A percentile compares a stretch with the other conserved stretches of the same genome.
Evolutionary conservation across 2,113 vertebrate species (phyloP).

Genomic region (Melanerpes formicivorus): DNA sequence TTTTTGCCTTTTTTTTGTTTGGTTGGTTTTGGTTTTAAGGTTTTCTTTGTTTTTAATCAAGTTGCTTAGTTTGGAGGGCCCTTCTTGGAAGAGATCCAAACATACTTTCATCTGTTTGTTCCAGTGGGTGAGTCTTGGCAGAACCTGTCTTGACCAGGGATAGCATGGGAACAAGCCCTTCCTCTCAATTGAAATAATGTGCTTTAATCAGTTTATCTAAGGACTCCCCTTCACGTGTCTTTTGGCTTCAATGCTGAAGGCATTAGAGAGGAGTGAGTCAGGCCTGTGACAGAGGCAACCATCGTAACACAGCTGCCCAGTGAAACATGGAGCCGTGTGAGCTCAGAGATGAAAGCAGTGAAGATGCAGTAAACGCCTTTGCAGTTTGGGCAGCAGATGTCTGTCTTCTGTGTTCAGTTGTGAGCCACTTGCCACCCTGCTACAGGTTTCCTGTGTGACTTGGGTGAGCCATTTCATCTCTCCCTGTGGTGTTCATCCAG

Average conservation of each 20-base stretch:
- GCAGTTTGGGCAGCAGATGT: background rate
- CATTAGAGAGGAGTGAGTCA: background rate
- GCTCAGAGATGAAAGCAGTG: background rate
- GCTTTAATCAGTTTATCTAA: background rate
- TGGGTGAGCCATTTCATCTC: background rate
- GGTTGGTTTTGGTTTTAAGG: background rate
- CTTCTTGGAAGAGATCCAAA: background rate
- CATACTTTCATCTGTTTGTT: background rate
- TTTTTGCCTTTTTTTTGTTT: background rate
- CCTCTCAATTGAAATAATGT: background rate
- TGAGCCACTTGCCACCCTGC: background rate
- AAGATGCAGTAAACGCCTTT: background rate
- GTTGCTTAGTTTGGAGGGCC: background rate
- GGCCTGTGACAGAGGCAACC: background rate
- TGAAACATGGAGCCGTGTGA: background rate
- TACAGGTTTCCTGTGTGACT: background rate
- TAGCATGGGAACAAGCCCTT: rapidly evolving
- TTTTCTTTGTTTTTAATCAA: background rate
- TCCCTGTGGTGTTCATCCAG: background rate
- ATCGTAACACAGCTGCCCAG: rapidly evolving
- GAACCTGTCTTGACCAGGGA: background rate
- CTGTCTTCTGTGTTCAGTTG: background rate
- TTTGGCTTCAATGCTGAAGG: background rate
- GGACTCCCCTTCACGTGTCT: background rate
- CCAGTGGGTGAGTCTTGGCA: background rate